A percentile compares a stretch with the other conserved stretches of the same genome.
Conservation (phyloP, 2,113 vertebrate genomes). For the Podiceps cristatus region DNA sequence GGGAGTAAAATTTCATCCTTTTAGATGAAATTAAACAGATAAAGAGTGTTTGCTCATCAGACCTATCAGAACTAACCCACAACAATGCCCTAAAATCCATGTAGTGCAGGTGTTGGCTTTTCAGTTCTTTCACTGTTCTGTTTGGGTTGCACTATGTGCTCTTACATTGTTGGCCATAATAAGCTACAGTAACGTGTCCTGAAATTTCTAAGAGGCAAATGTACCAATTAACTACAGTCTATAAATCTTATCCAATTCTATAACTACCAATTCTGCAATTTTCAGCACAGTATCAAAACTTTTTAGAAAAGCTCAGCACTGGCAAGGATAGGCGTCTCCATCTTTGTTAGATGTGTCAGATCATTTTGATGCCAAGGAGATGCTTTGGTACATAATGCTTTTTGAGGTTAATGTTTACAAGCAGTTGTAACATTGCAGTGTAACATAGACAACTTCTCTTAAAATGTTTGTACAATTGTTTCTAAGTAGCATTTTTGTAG, state of each 20-base stretch:
- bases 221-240: neutral
- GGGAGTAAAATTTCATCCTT: neutral
- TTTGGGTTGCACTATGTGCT: neutral
- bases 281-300: neutral
- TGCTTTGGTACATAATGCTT: neutral
- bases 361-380: neutral
- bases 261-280: neutral
- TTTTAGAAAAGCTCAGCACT: neutral
- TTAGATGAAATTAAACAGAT: neutral
- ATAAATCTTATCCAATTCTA: neutral
- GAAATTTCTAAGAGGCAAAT: neutral
- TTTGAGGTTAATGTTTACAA: neutral
- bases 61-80: neutral
- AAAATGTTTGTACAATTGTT: neutral
- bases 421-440: neutral
- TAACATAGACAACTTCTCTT: neutral
- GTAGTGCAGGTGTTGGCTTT: neutral
- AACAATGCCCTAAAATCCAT: neutral
- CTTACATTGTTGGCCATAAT: neutral
- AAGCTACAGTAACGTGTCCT: neutral
- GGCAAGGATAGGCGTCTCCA: neutral
- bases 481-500: neutral
- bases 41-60: neutral
- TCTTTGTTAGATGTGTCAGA: neutral
- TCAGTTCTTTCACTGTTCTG: neutral